Base-by-base conservation (phyloP, 2,888 invertebrate genomes). In the Ichneumoninae sp. region DNA sequence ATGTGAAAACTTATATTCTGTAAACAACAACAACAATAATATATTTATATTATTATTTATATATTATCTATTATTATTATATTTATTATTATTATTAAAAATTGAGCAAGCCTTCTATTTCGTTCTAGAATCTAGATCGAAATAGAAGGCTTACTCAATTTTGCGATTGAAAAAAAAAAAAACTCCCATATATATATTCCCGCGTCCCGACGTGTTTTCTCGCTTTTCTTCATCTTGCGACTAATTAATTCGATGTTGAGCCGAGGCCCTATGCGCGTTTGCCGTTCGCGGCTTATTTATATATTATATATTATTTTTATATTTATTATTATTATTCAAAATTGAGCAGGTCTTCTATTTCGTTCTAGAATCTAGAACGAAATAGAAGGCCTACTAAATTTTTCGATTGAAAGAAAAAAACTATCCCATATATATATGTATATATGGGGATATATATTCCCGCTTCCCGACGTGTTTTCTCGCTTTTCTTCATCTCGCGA, bases 391-490 rank as follows among this genome's bases (percentile, higher is more conserved):
- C 22, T 22, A 22, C 19, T 22, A 10, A 22, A 54, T 22, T 54
- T 54, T 22, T 22, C 19, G 19, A 54, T 22, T 19, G 7, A 19
- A 54, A 22, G 22, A 54, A 50, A n/a, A 50, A 50, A 50, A 50
- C 4, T 19, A 19, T 54, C 19, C 8, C 54, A 0, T 8, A 7
- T 3, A 22, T 22, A 10, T 54, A 54, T 19, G 7, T 33, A 40
- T 8, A 36, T 36, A 36, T 36, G 22, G 22, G 22, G 22, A 19
- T 19, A 19, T 7, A 40, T 40, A 2, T 40, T 10, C 40, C 19
- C 65, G 33, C 8, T 19, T 65, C 16, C 30, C 68, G 16, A 2
- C 47, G 47, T 26, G 68, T 40, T 71, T 36, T 54, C 60, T 57
- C 33, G 52, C 19, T 36, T 13, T 10, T 13, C 13, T 19, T 76